Evolutionary conservation across 2,113 vertebrate genomes (phyloP), one percentile per base, ranked within the genome.

Genomic region (Paedocypris sp.): DNA sequence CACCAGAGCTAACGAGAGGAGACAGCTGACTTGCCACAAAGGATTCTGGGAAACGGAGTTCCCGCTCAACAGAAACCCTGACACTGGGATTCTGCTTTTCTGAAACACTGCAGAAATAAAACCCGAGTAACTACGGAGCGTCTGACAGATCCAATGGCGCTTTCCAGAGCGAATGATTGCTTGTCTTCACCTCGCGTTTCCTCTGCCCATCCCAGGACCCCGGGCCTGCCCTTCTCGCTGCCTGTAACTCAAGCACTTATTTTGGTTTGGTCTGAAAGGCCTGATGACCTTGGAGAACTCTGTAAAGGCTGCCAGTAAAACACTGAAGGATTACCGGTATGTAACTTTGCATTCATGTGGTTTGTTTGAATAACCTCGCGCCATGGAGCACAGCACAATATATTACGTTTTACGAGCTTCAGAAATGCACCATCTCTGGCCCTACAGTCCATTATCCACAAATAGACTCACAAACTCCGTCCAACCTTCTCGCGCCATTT

Each of bases 301-400:
- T 64, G 76, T 77, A 75, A 84, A 85, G 75, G 71, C 78, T 78
- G 79, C 82, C 83, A 84, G 79, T 84, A 84, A 86, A 85, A 83
- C 77, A 77, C 74, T 69, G 79, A 80, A 80, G 80, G 82, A 83
- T 83, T 77, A 80, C 80, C 74, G 80, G 82, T 82, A 86, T 76
- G 81, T 77, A 82, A 82, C 81, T 82, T 78, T 73, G 83, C 81
- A 85, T 85, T 84, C 80, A 81, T 72, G 81, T 84, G 83, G 80
- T 85, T 83, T 86, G 83, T 86, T 85, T 86, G 78, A 78, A 81
- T 84, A 85, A 86, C 83, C 83, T 82, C 75, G 77, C 56, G 46
- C 75, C 79, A 70, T 43, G 18, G 66, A 66, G 69, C 69, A 58
- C 71, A 70, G 74, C 73, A 75, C 75, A 81, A 77, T 85, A 86